A percentile compares a stretch with the other conserved stretches of the same genome.
Evolutionary conservation across 2,888 invertebrate species (phyloP).

Genomic region (Oegoconia quadripuncta): DNA sequence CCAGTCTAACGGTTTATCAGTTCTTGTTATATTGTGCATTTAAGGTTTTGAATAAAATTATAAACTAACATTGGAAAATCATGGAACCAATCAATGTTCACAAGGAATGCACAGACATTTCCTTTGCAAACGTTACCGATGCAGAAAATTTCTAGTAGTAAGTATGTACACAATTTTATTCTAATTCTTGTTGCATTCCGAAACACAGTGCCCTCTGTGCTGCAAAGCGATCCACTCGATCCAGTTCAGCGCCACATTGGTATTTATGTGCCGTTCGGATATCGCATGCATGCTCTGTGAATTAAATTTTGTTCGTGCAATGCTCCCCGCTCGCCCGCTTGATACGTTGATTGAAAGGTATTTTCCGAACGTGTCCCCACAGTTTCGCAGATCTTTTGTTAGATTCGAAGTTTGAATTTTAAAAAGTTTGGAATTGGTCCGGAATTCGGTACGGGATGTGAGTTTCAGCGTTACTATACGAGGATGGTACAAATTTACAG

Average conservation of each 20-base stretch:
- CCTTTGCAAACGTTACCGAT: too few relatives aligned
- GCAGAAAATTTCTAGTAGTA: too few relatives aligned
- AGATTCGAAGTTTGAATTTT: constrained; percentile 10
- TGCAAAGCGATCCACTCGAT: constrained; percentile 2
- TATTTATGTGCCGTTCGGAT: constrained; percentile 50
- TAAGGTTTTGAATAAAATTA: too few relatives aligned
- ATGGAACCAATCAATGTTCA: too few relatives aligned
- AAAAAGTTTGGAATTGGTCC: constrained; percentile 4
- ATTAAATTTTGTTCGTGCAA: constrained; percentile 52
- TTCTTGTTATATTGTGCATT: too few relatives aligned
- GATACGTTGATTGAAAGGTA: constrained; percentile 62
- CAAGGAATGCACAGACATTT: too few relatives aligned
- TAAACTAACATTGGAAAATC: too few relatives aligned
- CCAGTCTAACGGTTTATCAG: too few relatives aligned
- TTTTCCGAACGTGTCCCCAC: constrained; percentile 44
- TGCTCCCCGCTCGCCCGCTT: constrained; percentile 35
- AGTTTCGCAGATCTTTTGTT: constrained; percentile 17
- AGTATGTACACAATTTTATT: not conserved
- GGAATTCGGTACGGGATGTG: too few relatives aligned
- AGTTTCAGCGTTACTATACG: too few relatives aligned
- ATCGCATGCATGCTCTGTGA: constrained; percentile 45
- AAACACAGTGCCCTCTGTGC: constrained; percentile 12
- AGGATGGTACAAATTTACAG: too few relatives aligned
- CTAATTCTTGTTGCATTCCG: not conserved
- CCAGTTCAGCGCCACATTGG: constrained; percentile 39